phyloP scores from a whole-genome alignment of 2,797 vertebrate species.

The Acropternis orthonyx region DNA sequence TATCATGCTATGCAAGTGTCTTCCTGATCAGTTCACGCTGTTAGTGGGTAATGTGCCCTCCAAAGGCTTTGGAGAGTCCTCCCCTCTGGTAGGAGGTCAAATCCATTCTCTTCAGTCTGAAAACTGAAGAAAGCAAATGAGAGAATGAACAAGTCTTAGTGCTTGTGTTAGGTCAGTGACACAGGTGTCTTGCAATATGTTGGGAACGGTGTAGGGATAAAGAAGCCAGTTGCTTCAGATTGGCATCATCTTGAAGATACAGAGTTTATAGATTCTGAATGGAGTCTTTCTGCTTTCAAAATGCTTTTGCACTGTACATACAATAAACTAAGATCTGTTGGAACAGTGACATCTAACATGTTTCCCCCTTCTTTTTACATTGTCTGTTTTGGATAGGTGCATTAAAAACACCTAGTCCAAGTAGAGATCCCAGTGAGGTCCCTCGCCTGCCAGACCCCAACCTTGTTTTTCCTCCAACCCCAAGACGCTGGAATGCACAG shows the following conservation, averaged over 20 bases:
- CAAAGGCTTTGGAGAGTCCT: neutral
- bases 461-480: constrained; percentile 91
- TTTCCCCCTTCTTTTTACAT: constrained; percentile 39
- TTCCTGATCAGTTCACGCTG: neutral
- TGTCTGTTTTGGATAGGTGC: constrained; percentile 71
- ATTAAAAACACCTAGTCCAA: constrained; percentile 82
- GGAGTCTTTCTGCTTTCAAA: constrained; percentile 4
- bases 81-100: neutral
- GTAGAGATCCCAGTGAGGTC: constrained; percentile 83
- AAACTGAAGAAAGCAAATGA: neutral
- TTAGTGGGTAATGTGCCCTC: neutral
- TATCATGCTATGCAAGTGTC: neutral
- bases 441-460: constrained; percentile 94
- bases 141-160: neutral
- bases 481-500: constrained; percentile 88
- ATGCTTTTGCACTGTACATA: neutral
- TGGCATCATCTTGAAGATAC: neutral
- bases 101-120: neutral
- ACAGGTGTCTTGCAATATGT: neutral
- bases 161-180: neutral
- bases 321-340: neutral
- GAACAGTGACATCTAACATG: constrained; percentile 41
- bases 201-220: neutral
- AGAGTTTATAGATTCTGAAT: neutral
- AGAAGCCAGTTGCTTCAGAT: neutral